These are phyloP conservation scores for Catharus minimus DNA, from an alignment of 2,113 vertebrate species.

Conservation along the genomic window DNA sequence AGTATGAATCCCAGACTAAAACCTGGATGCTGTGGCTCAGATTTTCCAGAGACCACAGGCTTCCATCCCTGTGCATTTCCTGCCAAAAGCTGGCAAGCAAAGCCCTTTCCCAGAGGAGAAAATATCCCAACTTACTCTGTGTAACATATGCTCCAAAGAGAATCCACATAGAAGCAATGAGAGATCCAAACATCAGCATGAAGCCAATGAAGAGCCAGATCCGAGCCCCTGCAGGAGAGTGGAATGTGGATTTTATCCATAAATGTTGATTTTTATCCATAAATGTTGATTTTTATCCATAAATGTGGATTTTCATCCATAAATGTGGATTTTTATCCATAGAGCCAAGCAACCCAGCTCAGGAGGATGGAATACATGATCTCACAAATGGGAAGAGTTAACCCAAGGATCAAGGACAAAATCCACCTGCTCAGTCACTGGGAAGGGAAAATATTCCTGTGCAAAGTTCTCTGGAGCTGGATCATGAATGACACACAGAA, in stretches of 20 bases:
- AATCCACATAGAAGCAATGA: constrained; percentile 93
- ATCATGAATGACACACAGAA: background rate
- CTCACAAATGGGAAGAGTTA: background rate
- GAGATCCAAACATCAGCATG: constrained; percentile 93
- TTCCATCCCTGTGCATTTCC: background rate
- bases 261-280: too few relatives aligned
- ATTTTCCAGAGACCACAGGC: background rate
- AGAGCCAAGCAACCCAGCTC: background rate
- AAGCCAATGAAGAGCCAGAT: constrained; percentile 92
- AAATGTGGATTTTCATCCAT: rapidly evolving
- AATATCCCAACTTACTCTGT: constrained; percentile 75
- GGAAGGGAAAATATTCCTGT: background rate
- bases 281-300: rapidly evolving
- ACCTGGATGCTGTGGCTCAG: rapidly evolving
- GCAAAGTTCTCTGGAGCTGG: background rate
- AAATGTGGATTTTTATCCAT: background rate
- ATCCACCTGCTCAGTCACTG: background rate
- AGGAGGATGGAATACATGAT: rapidly evolving
- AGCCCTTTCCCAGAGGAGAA: background rate
- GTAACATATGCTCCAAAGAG: constrained; percentile 88
- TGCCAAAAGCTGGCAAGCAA: background rate
- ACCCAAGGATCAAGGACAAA: background rate
- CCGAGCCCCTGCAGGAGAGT: constrained; percentile 80
- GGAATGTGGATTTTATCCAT: background rate
- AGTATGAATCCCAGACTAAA: background rate